Evolutionary conservation across 2,797 vertebrate genomes (phyloP), one percentile per base, ranked within the genome.

Genomic region (Philypnodon macrostomus): DNA sequence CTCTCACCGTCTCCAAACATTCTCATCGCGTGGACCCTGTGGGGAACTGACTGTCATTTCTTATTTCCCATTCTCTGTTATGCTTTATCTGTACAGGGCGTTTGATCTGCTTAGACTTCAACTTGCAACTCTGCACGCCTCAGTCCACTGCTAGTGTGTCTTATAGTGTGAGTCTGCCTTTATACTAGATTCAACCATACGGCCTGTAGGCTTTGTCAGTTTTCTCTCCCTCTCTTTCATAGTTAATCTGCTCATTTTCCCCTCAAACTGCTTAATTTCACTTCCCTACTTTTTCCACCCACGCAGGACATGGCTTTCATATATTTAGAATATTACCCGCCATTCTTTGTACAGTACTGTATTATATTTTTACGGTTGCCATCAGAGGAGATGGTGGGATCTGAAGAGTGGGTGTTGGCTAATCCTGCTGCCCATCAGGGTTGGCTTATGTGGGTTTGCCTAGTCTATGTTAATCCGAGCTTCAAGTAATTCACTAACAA

Each of bases 11-110:
- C 34, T 17, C 48, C 60, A 53, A 36, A 60, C 58, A 61, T 45
- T 23, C 50, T 10, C 61, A 55, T 6, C 40, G 53, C 52, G n/a
- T 57, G 35, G 24, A 12, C 44, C 56, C 70, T 80, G 71, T 17
- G 31, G 77, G 63, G 55, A 69, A 40, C 24, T 41, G 30, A 36
- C 77, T 83, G 83, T 84, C 85, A 75, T 85, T 77, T 78, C 78
- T 27, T 46, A 79, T 84, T 74, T 68, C 52, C 53, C 34, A 58
- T 80, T 77, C 64, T 58, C 45, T 77, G 67, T 73, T 65, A 68
- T 53, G 38, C 47, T 71, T 70, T 68, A 71, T 83, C 54, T 71
- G 79, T 58, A 23, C 54, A 73, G 67, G 65, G 53, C 15, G 17
- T 78, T 83, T 80, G 68, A 85, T 81, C 78, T 77, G 52, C 58